Evolutionary conservation across 2,797 vertebrate genomes (phyloP).

Genomic region (Pyrocephalus nanus): DNA sequence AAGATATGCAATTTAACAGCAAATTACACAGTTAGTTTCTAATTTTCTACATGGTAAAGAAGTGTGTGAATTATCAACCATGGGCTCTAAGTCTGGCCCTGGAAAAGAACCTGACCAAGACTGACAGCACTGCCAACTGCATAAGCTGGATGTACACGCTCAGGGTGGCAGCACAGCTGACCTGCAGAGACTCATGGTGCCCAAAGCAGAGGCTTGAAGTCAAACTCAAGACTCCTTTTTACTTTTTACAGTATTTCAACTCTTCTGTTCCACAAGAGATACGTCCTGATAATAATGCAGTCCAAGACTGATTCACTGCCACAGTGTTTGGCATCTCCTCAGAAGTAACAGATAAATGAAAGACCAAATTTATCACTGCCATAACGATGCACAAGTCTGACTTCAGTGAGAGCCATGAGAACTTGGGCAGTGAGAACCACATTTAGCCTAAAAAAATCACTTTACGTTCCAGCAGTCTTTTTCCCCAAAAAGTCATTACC

Average conservation of each 20-base stretch:
- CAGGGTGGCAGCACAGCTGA: background rate
- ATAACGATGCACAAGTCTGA: background rate
- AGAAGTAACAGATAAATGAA: background rate
- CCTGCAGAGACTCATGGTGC: background rate
- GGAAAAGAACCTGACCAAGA: background rate
- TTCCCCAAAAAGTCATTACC: background rate
- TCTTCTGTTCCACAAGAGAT: background rate
- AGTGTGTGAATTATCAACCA: background rate
- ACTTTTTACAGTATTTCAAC: background rate
- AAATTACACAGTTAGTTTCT: background rate
- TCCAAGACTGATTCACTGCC: background rate
- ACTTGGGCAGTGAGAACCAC: background rate
- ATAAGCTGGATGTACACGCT: accelerated
- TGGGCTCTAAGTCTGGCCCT: background rate
- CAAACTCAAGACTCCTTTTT: background rate
- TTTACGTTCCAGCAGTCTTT: background rate
- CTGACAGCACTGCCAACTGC: background rate
- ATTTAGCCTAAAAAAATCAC: background rate
- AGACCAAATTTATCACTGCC: background rate
- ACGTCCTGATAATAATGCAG: background rate
- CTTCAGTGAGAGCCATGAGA: background rate
- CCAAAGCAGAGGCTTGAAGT: background rate
- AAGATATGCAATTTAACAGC: background rate
- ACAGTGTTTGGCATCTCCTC: background rate
- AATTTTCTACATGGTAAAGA: background rate